These are phyloP conservation scores for Pyrrhia umbra DNA, from an alignment of 2,888 invertebrate genomes.

Conservation along the genomic window DNA sequence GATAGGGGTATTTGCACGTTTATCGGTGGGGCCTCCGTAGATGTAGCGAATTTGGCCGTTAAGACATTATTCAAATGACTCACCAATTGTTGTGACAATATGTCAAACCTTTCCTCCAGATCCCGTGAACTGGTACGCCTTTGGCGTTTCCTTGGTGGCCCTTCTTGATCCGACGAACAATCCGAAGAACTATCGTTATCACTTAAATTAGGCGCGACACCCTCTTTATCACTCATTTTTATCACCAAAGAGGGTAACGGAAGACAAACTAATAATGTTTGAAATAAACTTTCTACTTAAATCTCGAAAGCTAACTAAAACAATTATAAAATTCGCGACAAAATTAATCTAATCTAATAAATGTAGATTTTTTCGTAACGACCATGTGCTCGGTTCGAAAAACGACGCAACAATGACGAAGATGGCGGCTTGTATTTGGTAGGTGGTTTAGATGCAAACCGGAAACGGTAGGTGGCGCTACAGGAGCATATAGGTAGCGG, in stretches of 20 bases:
- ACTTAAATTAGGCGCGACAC: background rate
- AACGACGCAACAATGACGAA: background rate
- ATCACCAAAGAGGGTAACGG: background rate
- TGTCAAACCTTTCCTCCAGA: background rate
- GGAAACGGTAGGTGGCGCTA: no score
- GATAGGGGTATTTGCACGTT: background rate
- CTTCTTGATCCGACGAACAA: background rate
- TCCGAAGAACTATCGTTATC: background rate
- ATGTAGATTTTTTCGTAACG: background rate
- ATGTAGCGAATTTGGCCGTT: background rate
- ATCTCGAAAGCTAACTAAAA: background rate
- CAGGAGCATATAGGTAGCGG: no score
- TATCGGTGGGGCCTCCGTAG: background rate
- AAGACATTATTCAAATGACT: background rate
- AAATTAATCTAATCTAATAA: no score
- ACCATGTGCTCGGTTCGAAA: background rate
- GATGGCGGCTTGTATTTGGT: no score
- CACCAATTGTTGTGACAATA: background rate
- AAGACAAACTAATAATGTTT: no score
- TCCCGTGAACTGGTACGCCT: background rate
- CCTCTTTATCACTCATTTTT: background rate
- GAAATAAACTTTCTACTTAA: conserved; percentile 1
- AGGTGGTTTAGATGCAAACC: no score
- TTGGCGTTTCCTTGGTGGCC: background rate
- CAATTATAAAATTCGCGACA: no score